Percentiles rank a stretch among this genome's conserved stretches.
These are phyloP conservation scores for Palaemon carinicauda DNA, from an alignment of 1,140 invertebrate species.

Conservation along the genomic window DNA sequence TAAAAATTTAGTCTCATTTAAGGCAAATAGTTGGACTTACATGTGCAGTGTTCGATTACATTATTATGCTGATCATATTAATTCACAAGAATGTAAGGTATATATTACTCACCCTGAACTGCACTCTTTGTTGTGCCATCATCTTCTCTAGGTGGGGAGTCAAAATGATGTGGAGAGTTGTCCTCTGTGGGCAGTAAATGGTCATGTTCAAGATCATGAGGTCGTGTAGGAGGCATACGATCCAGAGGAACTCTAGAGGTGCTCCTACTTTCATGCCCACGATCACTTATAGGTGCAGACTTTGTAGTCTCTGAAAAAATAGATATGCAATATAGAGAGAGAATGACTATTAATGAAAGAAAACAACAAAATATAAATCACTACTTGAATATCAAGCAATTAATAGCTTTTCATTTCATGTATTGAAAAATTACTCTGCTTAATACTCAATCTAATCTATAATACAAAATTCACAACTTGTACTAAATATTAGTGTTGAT, in stretches of 20 bases:
- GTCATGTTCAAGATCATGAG: neutral
- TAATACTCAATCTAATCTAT: too few relatives aligned
- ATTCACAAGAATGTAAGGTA: neutral
- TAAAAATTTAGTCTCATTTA: too few relatives aligned
- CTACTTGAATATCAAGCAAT: too few relatives aligned
- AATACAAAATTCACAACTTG: too few relatives aligned
- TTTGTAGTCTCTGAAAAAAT: neutral
- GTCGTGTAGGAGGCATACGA: neutral
- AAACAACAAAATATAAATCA: too few relatives aligned
- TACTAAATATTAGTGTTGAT: too few relatives aligned
- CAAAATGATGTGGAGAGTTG: neutral
- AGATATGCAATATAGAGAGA: neutral
- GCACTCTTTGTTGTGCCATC: neutral
- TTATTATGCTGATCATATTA: too few relatives aligned
- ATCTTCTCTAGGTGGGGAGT: neutral
- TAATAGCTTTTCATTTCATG: too few relatives aligned
- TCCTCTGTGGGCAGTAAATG: neutral
- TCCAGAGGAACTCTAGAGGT: conserved; percentile 12
- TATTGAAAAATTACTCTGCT: too few relatives aligned
- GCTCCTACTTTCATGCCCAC: conserved; percentile 2
- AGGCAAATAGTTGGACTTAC: too few relatives aligned
- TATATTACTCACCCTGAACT: neutral
- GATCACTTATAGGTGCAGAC: neutral
- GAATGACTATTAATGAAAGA: neutral
- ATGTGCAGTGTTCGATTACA: too few relatives aligned